A percentile compares a stretch with the other conserved stretches of the same genome.
Evolutionary conservation across 2,888 invertebrate species (phyloP).

Genomic region (Aphidius colemani): DNA sequence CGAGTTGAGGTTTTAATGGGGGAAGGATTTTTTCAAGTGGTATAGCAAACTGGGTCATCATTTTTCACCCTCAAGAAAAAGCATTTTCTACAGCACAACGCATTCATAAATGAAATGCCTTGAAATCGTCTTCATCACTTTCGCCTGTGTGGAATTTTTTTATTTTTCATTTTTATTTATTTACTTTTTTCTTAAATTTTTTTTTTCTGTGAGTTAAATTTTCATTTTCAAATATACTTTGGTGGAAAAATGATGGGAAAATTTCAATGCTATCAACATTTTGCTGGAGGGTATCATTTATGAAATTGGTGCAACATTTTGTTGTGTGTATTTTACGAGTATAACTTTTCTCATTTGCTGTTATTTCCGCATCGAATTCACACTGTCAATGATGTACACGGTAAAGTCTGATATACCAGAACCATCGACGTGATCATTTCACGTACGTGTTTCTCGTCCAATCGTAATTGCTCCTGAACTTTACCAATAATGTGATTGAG

Average conservation of each 20-base stretch:
- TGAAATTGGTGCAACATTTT: too few relatives aligned
- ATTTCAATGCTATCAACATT: not conserved
- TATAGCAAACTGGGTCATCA: not conserved
- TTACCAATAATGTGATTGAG: slow-evolving; percentile 25
- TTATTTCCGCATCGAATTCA: slow-evolving; percentile 5
- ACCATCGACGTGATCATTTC: slow-evolving; percentile 21
- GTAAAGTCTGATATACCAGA: too few relatives aligned
- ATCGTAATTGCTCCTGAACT: slow-evolving; percentile 33
- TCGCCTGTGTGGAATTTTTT: slow-evolving; percentile 3
- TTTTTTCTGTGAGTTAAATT: slow-evolving; percentile 1
- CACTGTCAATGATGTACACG: not conserved
- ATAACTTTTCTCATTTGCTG: not conserved
- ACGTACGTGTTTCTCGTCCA: slow-evolving; percentile 32
- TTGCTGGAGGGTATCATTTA: too few relatives aligned
- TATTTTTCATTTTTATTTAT: not conserved
- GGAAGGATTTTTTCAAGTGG: too few relatives aligned
- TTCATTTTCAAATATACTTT: not conserved
- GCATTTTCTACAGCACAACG: too few relatives aligned
- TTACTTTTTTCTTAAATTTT: slow-evolving; percentile 5
- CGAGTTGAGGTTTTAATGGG: too few relatives aligned
- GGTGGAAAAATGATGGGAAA: not conserved
- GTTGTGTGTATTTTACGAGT: too few relatives aligned
- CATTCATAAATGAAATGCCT: too few relatives aligned
- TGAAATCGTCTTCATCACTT: too few relatives aligned
- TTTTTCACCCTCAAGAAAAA: not conserved